Base-by-base conservation (phyloP, 2,888 invertebrate species). In the Macrosoma leucophasiata region DNA sequence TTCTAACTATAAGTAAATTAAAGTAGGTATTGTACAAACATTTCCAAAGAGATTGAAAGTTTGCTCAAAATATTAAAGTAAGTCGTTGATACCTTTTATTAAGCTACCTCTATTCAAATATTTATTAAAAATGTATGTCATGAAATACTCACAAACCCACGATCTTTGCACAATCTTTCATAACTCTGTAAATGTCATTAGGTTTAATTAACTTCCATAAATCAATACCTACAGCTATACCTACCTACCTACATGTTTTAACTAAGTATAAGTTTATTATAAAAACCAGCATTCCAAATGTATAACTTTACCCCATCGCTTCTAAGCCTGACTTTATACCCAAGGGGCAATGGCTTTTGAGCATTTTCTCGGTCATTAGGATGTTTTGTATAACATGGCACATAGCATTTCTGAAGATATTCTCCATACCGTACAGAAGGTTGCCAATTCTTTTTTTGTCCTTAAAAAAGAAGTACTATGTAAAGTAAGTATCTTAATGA, bases 241-340 rank as follows among this genome's bases (percentile, higher is more conserved):
- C n/a, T n/a, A n/a, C n/a, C n/a, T n/a, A n/a, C n/a, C n/a, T n/a
- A n/a, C n/a, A n/a, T n/a, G n/a, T n/a, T n/a, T n/a, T n/a, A n/a
- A n/a, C n/a, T n/a, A n/a, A n/a, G n/a, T n/a, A n/a, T n/a, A n/a
- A n/a, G n/a, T n/a, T n/a, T n/a, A n/a, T n/a, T n/a, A n/a, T n/a
- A n/a, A n/a, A n/a, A n/a, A n/a, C n/a, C n/a, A n/a, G n/a, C n/a
- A n/a, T n/a, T n/a, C n/a, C n/a, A n/a, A n/a, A 8, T 25, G 9
- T 10, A n/a, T 14, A 27, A 43, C 41, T 41, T 8, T 58, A 77
- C 81, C 35, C 56, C 48, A n/a, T 58, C 55, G 37, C 57, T 69
- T 27, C 73, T 63, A 3, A 78, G 47, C 41, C 50, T 58, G 21
- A 79, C 58, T 45, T 71, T 77, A 36, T 64, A 64, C n/a, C 59